A percentile compares a stretch with the other conserved stretches of the same genome.
phyloP scores from a whole-genome alignment of 2,888 invertebrate species.

The Spodoptera picta region DNA sequence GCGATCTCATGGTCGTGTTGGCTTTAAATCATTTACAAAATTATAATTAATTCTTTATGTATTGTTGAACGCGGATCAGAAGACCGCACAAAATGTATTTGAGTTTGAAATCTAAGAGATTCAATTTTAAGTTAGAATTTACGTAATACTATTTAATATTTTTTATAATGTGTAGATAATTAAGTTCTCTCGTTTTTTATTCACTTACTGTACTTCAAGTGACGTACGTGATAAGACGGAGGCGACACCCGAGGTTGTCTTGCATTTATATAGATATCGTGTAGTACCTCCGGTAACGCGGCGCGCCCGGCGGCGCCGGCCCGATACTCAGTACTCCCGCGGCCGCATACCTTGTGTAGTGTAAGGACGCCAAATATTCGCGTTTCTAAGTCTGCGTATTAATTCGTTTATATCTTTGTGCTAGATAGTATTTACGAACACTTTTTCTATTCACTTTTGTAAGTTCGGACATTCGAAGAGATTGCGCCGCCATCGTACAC shows the following conservation, averaged over 20 bases:
- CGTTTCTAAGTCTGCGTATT: slow-evolving; percentile 12
- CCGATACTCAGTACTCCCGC: no score
- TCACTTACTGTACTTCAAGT: slow-evolving; percentile 26
- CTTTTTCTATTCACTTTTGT: slow-evolving; percentile 27
- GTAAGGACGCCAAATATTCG: slow-evolving; percentile 3
- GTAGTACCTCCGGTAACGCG: no score
- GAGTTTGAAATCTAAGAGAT: slow-evolving; percentile 72
- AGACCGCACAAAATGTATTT: slow-evolving; percentile 72
- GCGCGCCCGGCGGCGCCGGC: no score
- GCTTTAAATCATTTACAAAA: slow-evolving; percentile 68
- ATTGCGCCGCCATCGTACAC: slow-evolving; percentile 13
- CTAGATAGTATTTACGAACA: slow-evolving; percentile 38
- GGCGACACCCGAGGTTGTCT: slow-evolving; percentile 48
- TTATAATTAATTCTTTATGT: slow-evolving; percentile 59
- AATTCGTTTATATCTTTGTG: slow-evolving; percentile 22
- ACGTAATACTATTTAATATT: slow-evolving; percentile 30
- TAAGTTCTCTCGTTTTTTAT: slow-evolving; percentile 57
- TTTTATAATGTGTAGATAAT: slow-evolving; percentile 14
- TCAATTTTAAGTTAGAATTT: slow-evolving; percentile 59
- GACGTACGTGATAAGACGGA: slow-evolving; percentile 30
- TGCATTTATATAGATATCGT: slow-evolving; percentile 74
- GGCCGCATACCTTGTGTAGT: not conserved
- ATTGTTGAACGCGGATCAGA: slow-evolving; percentile 62
- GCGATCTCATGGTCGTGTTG: slow-evolving; percentile 53
- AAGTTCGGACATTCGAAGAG: slow-evolving; percentile 18